Percentiles rank a stretch among this genome's conserved stretches.
Evolutionary conservation across 2,113 vertebrate genomes (phyloP).

Genomic region (Epinephelus lanceolatus): DNA sequence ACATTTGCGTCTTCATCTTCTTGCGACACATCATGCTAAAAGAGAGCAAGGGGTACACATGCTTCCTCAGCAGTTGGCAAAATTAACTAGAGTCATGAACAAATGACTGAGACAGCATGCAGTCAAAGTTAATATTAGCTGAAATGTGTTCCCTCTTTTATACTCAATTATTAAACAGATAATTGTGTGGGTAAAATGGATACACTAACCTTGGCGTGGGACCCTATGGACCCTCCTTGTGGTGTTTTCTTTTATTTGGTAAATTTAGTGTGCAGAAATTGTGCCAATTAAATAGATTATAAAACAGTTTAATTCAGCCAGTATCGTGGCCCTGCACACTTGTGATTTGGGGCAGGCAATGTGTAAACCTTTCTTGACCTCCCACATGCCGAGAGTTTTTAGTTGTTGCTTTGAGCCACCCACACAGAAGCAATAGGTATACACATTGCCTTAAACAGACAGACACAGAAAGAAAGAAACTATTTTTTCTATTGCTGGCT

Average conservation of each 20-base stretch:
- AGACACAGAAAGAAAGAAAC: constrained; percentile 55
- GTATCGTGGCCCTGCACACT: constrained; percentile 77
- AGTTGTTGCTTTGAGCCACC: constrained; percentile 80
- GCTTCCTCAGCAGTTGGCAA: neutral
- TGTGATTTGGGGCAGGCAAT: constrained; percentile 83
- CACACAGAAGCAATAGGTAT: constrained; percentile 85
- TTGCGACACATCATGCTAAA: constrained; percentile 81
- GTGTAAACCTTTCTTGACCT: constrained; percentile 83
- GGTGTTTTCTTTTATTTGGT: constrained; percentile 69
- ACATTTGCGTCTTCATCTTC: constrained; percentile 87
- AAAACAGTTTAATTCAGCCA: constrained; percentile 71
- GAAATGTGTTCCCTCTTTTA: constrained; percentile 36
- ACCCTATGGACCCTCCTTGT: constrained; percentile 80
- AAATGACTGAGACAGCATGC: constrained; percentile 50
- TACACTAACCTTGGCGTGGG: constrained; percentile 82
- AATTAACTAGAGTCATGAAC: neutral
- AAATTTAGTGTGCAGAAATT: constrained; percentile 65
- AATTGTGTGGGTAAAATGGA: constrained; percentile 50
- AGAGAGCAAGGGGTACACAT: neutral
- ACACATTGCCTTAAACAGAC: constrained; percentile 82
- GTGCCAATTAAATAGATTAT: constrained; percentile 63
- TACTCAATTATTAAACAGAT: constrained; percentile 31
- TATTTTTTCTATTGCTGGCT: constrained; percentile 32
- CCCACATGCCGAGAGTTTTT: constrained; percentile 84
- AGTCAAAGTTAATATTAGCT: constrained; percentile 18